Evolutionary conservation across 2,113 vertebrate genomes (phyloP).

Genomic region (Sapajus apella): DNA sequence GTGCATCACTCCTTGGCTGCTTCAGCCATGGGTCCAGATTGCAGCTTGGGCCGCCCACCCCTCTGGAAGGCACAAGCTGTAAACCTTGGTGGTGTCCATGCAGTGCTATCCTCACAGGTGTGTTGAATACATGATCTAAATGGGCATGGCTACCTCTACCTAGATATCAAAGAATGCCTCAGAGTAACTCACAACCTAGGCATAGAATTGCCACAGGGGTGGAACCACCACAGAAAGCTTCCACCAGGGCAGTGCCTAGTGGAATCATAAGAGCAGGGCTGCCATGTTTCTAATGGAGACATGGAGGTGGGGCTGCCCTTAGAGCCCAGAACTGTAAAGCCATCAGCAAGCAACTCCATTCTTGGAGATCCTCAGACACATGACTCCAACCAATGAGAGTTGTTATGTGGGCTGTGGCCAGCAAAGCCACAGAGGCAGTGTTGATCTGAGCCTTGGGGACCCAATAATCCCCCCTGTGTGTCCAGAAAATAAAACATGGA

Average conservation of each 20-base stretch:
- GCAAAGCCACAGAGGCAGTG: no score
- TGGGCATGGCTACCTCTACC: background rate
- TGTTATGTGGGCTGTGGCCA: no score
- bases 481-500: background rate
- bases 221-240: background rate
- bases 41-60: no score
- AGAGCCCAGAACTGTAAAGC: background rate
- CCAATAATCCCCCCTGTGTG: background rate
- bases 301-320: background rate
- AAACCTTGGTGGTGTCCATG: background rate
- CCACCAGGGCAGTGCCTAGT: background rate
- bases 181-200: background rate
- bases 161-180: background rate
- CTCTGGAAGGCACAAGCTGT: background rate
- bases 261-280: no score
- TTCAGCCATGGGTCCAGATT: background rate
- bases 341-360: no score
- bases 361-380: no score
- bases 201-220: background rate
- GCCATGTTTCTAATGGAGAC: no score
- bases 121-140: background rate
- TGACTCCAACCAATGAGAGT: no score
- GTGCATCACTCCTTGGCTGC: background rate
- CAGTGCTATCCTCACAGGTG: background rate
- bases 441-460: background rate